A percentile compares a stretch with the other conserved stretches of the same genome.
Evolutionary conservation across 2,888 invertebrate species (phyloP).

Genomic region (Conomelus anceps): DNA sequence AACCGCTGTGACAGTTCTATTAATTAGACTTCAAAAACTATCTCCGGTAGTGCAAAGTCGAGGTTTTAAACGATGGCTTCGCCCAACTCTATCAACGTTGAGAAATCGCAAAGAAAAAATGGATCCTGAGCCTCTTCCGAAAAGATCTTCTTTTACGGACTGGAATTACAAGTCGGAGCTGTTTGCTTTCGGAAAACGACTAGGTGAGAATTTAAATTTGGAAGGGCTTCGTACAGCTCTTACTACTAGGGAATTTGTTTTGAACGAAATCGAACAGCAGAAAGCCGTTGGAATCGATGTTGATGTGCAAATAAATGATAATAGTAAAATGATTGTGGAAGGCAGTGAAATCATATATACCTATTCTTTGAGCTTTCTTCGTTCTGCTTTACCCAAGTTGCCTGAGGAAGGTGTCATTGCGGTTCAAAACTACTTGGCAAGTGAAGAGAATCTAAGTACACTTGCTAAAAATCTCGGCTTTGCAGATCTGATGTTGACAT

Average conservation of each 20-base stretch:
- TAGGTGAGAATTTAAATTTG: conserved; percentile 74
- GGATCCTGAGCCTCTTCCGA: conserved; percentile 49
- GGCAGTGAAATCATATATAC: conserved; percentile 61
- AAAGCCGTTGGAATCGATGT: conserved; percentile 61
- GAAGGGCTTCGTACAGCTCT: conserved; percentile 67
- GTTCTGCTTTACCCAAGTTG: conserved; percentile 47
- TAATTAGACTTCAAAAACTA: not conserved
- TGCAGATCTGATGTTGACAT: conserved; percentile 67
- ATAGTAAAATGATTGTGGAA: conserved; percentile 57
- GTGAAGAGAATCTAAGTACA: conserved; percentile 59
- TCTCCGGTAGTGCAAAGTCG: conserved; percentile 28
- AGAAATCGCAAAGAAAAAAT: conserved; percentile 52
- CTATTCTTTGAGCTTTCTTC: conserved; percentile 12
- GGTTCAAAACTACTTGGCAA: conserved; percentile 58
- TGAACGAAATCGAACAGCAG: conserved; percentile 61
- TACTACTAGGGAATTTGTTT: conserved; percentile 66
- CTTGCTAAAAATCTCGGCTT: conserved; percentile 71
- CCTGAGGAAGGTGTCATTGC: conserved; percentile 66
- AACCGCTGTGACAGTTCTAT: not conserved
- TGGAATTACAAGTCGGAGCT: conserved; percentile 53
- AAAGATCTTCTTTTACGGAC: conserved; percentile 61
- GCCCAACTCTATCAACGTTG: conserved; percentile 59
- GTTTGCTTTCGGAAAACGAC: conserved; percentile 77
- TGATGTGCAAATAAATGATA: conserved; percentile 55
- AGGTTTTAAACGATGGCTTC: conserved; percentile 55